Percentiles rank a stretch among this genome's conserved stretches.
Conservation (phyloP, 2,113 vertebrate genomes). For the Oreotrochilus melanogaster region DNA sequence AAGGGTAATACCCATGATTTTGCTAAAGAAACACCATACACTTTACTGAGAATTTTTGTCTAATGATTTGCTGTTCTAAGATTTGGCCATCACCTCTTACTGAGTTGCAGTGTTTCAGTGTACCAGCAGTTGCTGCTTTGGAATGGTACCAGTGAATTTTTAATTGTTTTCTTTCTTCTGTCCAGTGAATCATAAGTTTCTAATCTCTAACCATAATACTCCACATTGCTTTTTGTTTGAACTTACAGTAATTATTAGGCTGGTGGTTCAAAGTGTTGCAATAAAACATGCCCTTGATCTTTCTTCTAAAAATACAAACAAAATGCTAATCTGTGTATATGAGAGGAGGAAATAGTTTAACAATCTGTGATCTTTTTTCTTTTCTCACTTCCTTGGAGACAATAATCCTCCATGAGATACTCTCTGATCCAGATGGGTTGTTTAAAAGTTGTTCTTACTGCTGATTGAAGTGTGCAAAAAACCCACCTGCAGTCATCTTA, state of each 20-base stretch:
- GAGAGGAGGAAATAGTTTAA: not conserved
- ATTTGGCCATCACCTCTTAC: not conserved
- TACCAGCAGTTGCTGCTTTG: not conserved
- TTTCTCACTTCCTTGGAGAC: not conserved
- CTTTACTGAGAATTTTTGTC: not conserved
- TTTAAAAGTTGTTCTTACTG: not conserved
- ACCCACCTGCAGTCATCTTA: not conserved
- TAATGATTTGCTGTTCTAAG: not conserved
- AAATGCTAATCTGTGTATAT: not conserved
- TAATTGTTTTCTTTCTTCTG: not conserved
- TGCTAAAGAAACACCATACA: not conserved
- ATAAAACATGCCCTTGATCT: not conserved
- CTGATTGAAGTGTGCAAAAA: not conserved
- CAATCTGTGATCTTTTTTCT: not conserved
- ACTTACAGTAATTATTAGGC: not conserved
- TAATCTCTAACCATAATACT: not conserved
- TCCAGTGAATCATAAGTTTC: not conserved
- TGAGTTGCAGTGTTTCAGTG: not conserved
- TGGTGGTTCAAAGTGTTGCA: rapidly evolving
- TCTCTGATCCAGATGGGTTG: not conserved
- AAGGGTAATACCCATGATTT: not conserved
- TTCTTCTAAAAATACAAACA: not conserved
- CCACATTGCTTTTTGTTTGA: not conserved
- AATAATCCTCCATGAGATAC: not conserved
- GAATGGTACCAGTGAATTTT: not conserved